phyloP scores from a whole-genome alignment of 2,888 invertebrate genomes.

The Ryuthela nishihirai region DNA sequence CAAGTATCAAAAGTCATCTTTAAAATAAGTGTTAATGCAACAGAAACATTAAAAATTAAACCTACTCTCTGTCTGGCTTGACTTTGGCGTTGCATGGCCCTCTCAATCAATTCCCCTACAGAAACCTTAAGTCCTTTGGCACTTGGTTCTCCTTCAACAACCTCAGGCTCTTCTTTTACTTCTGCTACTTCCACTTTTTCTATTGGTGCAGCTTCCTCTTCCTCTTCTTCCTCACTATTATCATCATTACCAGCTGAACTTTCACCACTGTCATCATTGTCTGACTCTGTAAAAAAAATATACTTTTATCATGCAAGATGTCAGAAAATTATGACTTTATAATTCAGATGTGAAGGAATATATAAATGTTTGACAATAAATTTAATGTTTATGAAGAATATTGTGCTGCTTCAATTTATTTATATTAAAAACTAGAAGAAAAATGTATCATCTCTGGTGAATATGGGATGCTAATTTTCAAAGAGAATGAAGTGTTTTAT shows the following conservation, averaged over 20 bases:
- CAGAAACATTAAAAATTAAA: neutral
- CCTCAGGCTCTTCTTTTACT: slow-evolving; percentile 41
- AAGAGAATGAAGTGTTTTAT: too few species aligned
- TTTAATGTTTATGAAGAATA: too few species aligned
- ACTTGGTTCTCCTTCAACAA: slow-evolving; percentile 12
- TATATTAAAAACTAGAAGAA: too few species aligned
- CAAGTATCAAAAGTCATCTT: too few species aligned
- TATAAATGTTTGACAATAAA: too few species aligned
- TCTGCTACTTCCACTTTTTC: slow-evolving; percentile 19
- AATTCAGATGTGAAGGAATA: too few species aligned
- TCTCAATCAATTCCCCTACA: slow-evolving; percentile 54
- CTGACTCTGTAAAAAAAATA: slow-evolving; percentile 6
- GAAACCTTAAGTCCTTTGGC: slow-evolving; percentile 33
- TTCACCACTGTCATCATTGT: slow-evolving; percentile 73
- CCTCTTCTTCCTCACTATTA: slow-evolving; percentile 56
- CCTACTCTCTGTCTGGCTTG: slow-evolving; percentile 43
- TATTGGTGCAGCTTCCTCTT: slow-evolving; percentile 2
- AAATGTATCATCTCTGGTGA: too few species aligned
- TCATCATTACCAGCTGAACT: slow-evolving; percentile 69
- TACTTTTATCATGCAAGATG: too few species aligned
- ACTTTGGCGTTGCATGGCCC: slow-evolving; percentile 54
- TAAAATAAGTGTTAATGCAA: neutral
- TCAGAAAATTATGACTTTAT: too few species aligned
- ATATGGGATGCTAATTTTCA: too few species aligned
- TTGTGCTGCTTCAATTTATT: too few species aligned